Percentiles rank a stretch among this genome's conserved stretches.
Evolutionary conservation across 2,113 vertebrate genomes (phyloP).

Genomic region (Chlorodrepanis virens): DNA sequence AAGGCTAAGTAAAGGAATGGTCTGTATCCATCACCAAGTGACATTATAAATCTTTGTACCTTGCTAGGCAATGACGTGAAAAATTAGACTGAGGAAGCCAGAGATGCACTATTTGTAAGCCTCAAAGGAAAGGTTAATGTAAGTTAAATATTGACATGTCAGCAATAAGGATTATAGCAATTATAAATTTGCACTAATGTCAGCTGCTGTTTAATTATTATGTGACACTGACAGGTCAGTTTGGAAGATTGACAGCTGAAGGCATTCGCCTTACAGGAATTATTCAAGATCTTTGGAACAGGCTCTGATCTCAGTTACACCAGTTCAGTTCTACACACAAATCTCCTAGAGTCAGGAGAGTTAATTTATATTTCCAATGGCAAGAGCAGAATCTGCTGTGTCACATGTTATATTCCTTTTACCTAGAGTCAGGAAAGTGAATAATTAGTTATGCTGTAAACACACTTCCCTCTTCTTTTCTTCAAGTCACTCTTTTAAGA

Average conservation of each 20-base stretch:
- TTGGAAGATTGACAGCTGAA: constrained; percentile 52
- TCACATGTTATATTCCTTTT: neutral
- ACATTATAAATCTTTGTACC: constrained; percentile 75
- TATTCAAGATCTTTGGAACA: neutral
- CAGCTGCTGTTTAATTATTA: constrained; percentile 68
- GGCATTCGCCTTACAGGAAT: constrained; percentile 33
- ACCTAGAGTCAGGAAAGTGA: neutral
- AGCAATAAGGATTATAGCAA: constrained; percentile 77
- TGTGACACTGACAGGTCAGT: constrained; percentile 66
- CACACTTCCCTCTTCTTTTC: neutral
- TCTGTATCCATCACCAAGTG: constrained; percentile 64
- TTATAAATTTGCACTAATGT: constrained; percentile 73
- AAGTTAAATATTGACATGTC: constrained; percentile 84
- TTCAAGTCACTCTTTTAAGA: neutral
- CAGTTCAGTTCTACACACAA: neutral
- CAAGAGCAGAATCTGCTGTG: neutral
- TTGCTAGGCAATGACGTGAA: constrained; percentile 74
- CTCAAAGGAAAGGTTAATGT: constrained; percentile 79
- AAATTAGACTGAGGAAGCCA: constrained; percentile 72
- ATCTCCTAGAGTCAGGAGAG: neutral
- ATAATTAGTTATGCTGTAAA: neutral
- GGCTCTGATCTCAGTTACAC: neutral
- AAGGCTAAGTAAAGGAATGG: constrained; percentile 59
- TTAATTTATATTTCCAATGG: neutral
- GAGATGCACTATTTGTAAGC: constrained; percentile 73